Base-by-base conservation (phyloP, 2,888 invertebrate genomes). In the Melanotus villosus region DNA sequence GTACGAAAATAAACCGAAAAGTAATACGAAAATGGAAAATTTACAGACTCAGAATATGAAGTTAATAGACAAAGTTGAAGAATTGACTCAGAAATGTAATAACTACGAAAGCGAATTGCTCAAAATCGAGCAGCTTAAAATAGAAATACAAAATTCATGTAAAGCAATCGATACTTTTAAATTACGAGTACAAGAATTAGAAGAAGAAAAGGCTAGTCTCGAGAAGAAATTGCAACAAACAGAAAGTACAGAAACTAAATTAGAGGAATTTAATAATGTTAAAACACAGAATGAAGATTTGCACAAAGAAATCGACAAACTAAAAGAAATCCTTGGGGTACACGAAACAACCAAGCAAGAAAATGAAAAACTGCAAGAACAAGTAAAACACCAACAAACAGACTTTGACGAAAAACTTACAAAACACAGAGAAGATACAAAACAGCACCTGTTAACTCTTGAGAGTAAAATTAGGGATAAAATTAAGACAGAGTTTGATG, bases 321-420 rank as follows among this genome's bases (percentile, higher is more conserved):
- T 63, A 1, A 18, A 66, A 56, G 41, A 56, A 57, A 16, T 30
- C 18, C 10, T 45, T 12, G 16, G 7, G 1, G 19, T 30, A 45
- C 14, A 58, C 12, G 63, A 70, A 47, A 67, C 68, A 68, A 9
- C 57, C 71, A 69, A 65, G 66, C 30, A 69, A 72, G 50, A 70
- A 67, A 72, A 32, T 2, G 7, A 2, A 1, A 1, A 32, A 14
- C 16, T 52, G 19, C 52, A 52, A 47, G 71, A 67, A 64, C 62
- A 1, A 73, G 14, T 71, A 68, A 45, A 88, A 73, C 84, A 85
- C 71, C 87, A 88, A 74, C 84, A 85, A 70, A 72, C 85, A 30
- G 80, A 85, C 18, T 84, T 82, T 73, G 87, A 88, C 73, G 74
- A 86, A 60, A 86, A 88, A 73, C 84, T 82, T 64, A 84, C 84